Evolutionary conservation across 2,888 invertebrate genomes (phyloP).

Genomic region (Entomobrya proxima): DNA sequence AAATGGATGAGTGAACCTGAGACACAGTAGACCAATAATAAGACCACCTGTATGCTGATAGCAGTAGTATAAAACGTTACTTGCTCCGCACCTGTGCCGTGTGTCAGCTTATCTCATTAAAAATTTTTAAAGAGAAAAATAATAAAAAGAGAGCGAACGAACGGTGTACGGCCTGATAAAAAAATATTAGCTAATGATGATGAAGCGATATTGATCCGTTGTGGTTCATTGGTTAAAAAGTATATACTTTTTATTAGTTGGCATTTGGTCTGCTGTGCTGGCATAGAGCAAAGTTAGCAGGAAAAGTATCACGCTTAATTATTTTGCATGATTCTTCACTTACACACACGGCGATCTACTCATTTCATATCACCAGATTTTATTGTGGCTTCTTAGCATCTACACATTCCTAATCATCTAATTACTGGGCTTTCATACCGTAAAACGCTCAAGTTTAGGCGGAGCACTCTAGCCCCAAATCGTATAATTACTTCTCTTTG

Average conservation of each 20-base stretch:
- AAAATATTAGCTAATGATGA: conserved; percentile 11
- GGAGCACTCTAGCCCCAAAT: too few relatives aligned
- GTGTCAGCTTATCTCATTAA: conserved; percentile 62
- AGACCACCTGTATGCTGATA: conserved; percentile 25
- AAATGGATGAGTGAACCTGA: not conserved
- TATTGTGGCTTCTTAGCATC: too few relatives aligned
- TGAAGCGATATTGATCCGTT: not conserved
- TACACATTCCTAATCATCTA: not conserved
- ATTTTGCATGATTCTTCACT: conserved; percentile 53
- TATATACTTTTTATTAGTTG: not conserved
- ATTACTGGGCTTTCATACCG: not conserved
- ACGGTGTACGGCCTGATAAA: not conserved
- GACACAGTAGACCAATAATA: not conserved
- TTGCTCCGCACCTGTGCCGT: conserved; percentile 30
- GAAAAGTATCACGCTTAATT: conserved; percentile 35
- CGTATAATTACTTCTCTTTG: too few relatives aligned
- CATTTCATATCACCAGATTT: not conserved
- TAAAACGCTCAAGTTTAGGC: not conserved
- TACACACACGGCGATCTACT: not conserved
- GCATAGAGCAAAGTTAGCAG: not conserved
- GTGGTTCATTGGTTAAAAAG: conserved; percentile 15
- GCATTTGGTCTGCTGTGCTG: not conserved
- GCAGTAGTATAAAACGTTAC: not conserved
- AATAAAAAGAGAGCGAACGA: not conserved
- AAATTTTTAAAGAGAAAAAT: conserved; percentile 27